Conservation (phyloP, 2,113 vertebrate species). For the Promerops cafer region DNA sequence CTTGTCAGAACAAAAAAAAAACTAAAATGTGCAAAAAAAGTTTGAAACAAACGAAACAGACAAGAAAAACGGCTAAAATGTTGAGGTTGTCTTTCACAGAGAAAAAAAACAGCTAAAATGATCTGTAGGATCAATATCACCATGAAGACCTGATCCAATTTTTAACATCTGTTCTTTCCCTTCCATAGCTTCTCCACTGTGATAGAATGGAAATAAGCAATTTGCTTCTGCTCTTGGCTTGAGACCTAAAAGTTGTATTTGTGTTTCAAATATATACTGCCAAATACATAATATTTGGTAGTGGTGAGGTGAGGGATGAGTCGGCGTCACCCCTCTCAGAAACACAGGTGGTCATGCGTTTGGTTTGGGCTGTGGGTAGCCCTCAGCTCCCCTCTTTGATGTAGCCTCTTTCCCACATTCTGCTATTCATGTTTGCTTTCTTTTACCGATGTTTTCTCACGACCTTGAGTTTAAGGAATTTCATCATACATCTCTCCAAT, state of each 20-base stretch:
- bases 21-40: not conserved
- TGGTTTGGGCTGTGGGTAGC: not conserved
- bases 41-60: not conserved
- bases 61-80: not conserved
- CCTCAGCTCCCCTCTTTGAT: not conserved
- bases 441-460: not conserved
- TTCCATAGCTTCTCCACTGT: not conserved
- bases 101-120: not conserved
- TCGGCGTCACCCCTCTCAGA: not conserved
- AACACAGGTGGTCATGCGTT: not conserved
- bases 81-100: not conserved
- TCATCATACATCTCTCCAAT: not conserved
- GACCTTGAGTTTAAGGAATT: conserved; percentile 12
- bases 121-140: not conserved
- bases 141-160: not conserved
- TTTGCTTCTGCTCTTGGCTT: not conserved
- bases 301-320: not conserved
- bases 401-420: conserved; percentile 8
- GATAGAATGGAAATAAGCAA: not conserved
- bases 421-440: not conserved
- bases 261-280: not conserved
- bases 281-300: no score
- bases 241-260: not conserved
- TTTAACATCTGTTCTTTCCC: not conserved
- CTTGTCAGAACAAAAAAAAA: not conserved